Evolutionary conservation across 2,797 vertebrate genomes (phyloP), one percentile per base, ranked within the genome.

Genomic region (Discoglossus pictus): DNA sequence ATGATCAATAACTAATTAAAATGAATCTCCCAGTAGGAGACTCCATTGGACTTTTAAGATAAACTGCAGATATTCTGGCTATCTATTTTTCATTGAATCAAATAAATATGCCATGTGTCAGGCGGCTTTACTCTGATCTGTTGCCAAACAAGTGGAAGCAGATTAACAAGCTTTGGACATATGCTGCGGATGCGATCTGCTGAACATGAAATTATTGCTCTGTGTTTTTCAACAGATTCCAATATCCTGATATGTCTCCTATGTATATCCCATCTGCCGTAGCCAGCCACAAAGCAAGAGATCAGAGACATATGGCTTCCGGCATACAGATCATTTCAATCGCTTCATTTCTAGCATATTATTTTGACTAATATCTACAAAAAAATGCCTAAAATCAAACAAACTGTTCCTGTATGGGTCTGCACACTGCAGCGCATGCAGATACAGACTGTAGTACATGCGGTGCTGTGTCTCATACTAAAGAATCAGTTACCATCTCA

Each of bases 221-320:
- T 43, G 27, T 35, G 39, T 39, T 36, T 55, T 55, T 44, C 21
- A 54, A 39, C 31, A 53, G 51, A 54, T 65, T 20, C 34, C 50
- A 52, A 24, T 36, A 11, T 36, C 15, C 12, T 44, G 8, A 16
- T 44, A 18, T 51, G 34, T 43, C 47, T 42, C 38, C 38, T 38
- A 53, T 64, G 13, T 64, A 64, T 43, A 31, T 8, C 4, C 48
- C 61, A 64, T 64, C 48, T 64, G 61, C 61, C 27, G 54, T 42
- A 20, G 35, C 25, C 39, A 50, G 5, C 31, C 40, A 36, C 50
- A 54, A 35, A 54, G 18, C 39, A 55, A 40, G 27, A 31, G 51
- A 65, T 54, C 51, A 17, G 50, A 24, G 39, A 25, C 62, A 65
- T 65, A 46, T 36, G 62, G 27, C 18, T 54, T 25, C 39, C 18